Percentiles rank a stretch among this genome's conserved stretches.
Conservation (phyloP, 2,888 invertebrate genomes). For the Synanthedon formicaeformis region DNA sequence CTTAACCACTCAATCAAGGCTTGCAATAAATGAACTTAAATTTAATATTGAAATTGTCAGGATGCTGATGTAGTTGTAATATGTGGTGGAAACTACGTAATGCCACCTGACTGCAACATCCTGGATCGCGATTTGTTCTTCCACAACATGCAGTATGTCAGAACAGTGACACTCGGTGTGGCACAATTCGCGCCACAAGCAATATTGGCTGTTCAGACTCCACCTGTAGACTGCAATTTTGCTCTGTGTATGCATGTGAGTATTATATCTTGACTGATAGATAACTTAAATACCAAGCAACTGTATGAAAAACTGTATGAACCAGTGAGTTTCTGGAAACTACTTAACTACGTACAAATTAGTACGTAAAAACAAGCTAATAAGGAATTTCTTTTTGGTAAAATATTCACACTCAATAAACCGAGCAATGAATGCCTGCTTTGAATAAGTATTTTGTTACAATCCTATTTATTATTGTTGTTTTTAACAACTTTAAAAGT, state of each 20-base stretch:
- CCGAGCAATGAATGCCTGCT: no score
- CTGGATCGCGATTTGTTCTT: slow-evolving; percentile 48
- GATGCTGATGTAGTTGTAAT: slow-evolving; percentile 52
- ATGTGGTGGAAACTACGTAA: slow-evolving; percentile 43
- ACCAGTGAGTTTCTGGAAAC: no score
- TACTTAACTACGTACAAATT: no score
- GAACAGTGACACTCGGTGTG: slow-evolving; percentile 34
- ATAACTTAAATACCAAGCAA: no score
- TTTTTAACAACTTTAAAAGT: no score
- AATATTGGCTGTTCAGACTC: slow-evolving; percentile 48
- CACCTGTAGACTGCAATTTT: slow-evolving; percentile 57
- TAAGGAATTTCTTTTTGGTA: no score
- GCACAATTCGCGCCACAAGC: slow-evolving; percentile 51
- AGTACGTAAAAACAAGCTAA: no score
- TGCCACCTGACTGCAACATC: slow-evolving; percentile 41
- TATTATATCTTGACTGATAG: background rate
- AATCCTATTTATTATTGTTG: no score
- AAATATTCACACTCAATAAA: no score
- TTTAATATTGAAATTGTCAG: slow-evolving; percentile 13
- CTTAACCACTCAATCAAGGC: no score
- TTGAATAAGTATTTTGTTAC: no score
- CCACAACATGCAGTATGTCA: slow-evolving; percentile 45
- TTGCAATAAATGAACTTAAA: background rate
- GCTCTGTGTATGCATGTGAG: slow-evolving; percentile 41
- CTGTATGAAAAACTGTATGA: no score